Evolutionary conservation across 2,797 vertebrate species (phyloP).

Genomic region (Semaprochilodus insignis): DNA sequence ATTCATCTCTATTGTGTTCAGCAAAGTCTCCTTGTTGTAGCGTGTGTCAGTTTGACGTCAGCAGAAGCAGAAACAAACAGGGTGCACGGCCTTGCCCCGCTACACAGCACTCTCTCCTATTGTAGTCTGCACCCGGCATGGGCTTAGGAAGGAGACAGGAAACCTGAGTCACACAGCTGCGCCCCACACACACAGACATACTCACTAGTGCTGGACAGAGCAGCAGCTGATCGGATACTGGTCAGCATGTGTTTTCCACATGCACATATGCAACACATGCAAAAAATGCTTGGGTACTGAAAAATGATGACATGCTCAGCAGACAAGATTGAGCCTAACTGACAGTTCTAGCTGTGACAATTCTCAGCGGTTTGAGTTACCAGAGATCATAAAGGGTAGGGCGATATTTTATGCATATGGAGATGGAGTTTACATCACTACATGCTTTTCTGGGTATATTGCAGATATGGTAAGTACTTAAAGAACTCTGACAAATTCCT

Average conservation of each 20-base stretch:
- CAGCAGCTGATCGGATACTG: constrained; percentile 9
- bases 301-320: neutral
- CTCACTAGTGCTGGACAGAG: constrained; percentile 11
- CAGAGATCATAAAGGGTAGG: neutral
- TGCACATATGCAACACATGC: neutral
- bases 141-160: constrained; percentile 96
- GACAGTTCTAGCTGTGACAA: neutral
- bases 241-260: constrained; percentile 7
- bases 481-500: too few species aligned
- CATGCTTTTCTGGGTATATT: too few species aligned
- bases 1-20: constrained; percentile 52
- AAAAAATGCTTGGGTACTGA: neutral
- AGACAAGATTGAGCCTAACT: neutral
- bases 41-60: constrained; percentile 66
- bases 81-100: constrained; percentile 60
- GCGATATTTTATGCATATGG: too few species aligned
- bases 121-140: constrained; percentile 71
- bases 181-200: constrained; percentile 20
- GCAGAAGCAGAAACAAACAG: constrained; percentile 73
- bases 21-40: constrained; percentile 50
- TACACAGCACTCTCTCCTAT: constrained; percentile 67
- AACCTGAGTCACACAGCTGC: constrained; percentile 83
- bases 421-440: too few species aligned
- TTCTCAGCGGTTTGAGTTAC: neutral
- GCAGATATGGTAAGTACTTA: too few species aligned